These are phyloP conservation scores for Plutomurus gul DNA, from an alignment of 1,140 invertebrate species.

Conservation along the genomic window DNA sequence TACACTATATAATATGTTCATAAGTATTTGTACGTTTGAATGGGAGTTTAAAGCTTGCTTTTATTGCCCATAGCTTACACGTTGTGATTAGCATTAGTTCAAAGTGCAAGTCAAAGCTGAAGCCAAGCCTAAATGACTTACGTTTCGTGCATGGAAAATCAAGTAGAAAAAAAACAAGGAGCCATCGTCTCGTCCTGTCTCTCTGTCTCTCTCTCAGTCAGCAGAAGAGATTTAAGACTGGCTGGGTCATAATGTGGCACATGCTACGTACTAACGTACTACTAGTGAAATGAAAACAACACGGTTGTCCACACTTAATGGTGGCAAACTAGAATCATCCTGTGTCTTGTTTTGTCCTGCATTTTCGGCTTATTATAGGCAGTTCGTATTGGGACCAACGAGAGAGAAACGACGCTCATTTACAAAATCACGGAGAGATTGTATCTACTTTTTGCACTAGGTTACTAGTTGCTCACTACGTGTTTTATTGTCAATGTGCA, in stretches of 20 bases:
- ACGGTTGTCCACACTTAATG: constrained; percentile 23
- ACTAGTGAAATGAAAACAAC: constrained; percentile 12
- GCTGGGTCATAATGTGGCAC: background rate
- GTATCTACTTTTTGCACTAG: too few species aligned
- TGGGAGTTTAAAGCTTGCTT: background rate
- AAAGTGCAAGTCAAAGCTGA: background rate
- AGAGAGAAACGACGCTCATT: too few species aligned
- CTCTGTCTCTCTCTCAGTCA: background rate
- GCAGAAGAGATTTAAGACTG: background rate
- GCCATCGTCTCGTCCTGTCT: constrained; percentile 5
- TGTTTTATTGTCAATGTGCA: too few species aligned
- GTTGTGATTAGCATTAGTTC: background rate
- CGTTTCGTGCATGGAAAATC: background rate
- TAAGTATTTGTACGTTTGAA: background rate
- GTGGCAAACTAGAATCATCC: background rate
- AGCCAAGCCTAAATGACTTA: background rate
- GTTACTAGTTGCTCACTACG: too few species aligned
- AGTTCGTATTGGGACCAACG: too few species aligned
- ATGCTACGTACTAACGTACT: background rate
- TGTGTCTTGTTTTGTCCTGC: too few species aligned
- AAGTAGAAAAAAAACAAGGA: constrained; percentile 17
- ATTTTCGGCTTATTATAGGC: too few species aligned
- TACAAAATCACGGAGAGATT: too few species aligned
- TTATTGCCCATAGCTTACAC: background rate
- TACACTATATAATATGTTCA: too few species aligned